Evolutionary conservation across 2,113 vertebrate species (phyloP), one percentile per base, ranked within the genome.

Genomic region (Myanophis thanlyinensis): DNA sequence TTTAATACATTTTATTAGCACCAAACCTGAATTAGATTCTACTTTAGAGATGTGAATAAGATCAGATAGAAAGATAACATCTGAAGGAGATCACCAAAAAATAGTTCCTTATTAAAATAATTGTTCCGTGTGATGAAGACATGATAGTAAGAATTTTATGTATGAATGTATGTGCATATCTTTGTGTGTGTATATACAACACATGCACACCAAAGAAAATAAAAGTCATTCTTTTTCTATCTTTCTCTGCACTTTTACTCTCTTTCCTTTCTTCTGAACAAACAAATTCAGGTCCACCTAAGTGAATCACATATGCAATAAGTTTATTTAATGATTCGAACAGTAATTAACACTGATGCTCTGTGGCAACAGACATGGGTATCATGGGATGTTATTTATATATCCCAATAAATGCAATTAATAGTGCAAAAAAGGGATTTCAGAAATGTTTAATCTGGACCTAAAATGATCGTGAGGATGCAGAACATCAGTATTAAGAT

Each of bases 1-100:
- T 25, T 62, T 25, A 47, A 94, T 88, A 48, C 2, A 73, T 30
- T 18, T 84, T 20, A 91, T 87, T 40, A 59, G 1, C 13, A 85
- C 54, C 22, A 23, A 86, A 93, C 20, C 52, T 87, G 87, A 94
- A 95, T n/a, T 49, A 51, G n/a, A 3, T 54, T 93, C 52, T 44
- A 27, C 15, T 80, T 80, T 80, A 40, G 6, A 80, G 67, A 40
- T 80, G 67, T 80, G 67, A 80, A 40, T 18, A 40, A 40, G 15
- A 22, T 80, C 67, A 40, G 62, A 67, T 30, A 67, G 62, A n/a
- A 80, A 40, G 2, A 40, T 8, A 80, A 80, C n/a, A 20, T 1
- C 67, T 80, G 67, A 80, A 40, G 5, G 35, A 80, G 5, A 40
- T 15, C n/a, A 40, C 2, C n/a, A 40, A 40, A 40, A 73, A 15